Conservation (phyloP, 1,140 invertebrate genomes). For the Brachystomella parvula region DNA sequence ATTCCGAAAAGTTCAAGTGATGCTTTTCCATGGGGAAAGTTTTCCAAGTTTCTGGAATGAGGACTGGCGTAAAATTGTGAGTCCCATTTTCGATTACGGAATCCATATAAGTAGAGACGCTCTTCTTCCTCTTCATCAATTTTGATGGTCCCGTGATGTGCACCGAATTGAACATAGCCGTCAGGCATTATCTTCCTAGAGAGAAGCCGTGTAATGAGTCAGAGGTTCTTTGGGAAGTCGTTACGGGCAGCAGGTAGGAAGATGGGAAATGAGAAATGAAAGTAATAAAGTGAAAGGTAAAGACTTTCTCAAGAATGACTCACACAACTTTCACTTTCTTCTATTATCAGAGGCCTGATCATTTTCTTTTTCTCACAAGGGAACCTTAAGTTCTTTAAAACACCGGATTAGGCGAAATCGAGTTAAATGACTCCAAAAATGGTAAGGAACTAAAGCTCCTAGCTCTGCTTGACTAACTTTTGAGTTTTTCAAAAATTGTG, state of each 20-base stretch:
- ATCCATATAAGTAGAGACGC: conserved; percentile 46
- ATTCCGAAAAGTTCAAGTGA: conserved; percentile 26
- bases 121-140: conserved; percentile 40
- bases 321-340: too few species aligned
- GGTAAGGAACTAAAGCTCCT: too few species aligned
- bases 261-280: conserved; percentile 29
- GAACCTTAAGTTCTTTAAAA: too few species aligned
- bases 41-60: conserved; percentile 38
- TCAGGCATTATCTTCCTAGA: conserved; percentile 37
- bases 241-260: conserved; percentile 14
- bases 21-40: conserved; percentile 17
- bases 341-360: too few species aligned
- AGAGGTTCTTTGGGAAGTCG: conserved; percentile 19
- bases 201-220: not conserved
- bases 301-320: too few species aligned
- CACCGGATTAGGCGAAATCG: too few species aligned
- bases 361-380: too few species aligned
- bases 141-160: conserved; percentile 43
- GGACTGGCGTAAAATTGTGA: conserved; percentile 5
- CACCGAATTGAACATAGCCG: conserved; percentile 51
- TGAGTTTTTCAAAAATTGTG: too few species aligned
- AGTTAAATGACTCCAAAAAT: too few species aligned
- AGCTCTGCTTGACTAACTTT: too few species aligned
- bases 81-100: conserved; percentile 45
- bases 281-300: not conserved